Evolutionary conservation across 53 echinoderm and acorn worm species (phyloP).

Genomic region (Temnopleurus reevesii): DNA sequence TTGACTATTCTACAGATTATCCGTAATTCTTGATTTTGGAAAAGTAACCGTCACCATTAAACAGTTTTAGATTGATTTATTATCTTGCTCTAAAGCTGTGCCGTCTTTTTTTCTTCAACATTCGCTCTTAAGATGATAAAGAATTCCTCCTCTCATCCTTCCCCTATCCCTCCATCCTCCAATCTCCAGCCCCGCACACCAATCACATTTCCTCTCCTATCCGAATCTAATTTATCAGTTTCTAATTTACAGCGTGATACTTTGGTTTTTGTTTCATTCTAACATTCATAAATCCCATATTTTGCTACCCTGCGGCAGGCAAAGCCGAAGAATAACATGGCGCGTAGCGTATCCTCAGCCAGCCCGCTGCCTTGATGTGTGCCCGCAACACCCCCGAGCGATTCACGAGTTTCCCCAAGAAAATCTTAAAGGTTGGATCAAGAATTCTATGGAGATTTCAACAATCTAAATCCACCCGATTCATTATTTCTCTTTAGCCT

Average conservation of each 20-base stretch:
- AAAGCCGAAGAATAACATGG: conserved; percentile 50
- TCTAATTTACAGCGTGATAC: conserved; percentile 61
- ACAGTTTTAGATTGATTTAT: too few species aligned
- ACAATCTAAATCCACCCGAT: conserved; percentile 12
- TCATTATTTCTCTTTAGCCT: conserved; percentile 30
- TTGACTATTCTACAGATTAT: too few species aligned
- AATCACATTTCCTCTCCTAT: conserved; percentile 46
- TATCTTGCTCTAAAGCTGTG: too few species aligned
- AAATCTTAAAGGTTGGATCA: conserved; percentile 17
- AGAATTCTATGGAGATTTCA: conserved; percentile 5
- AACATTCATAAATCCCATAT: conserved; percentile 61
- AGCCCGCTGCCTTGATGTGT: conserved; percentile 39
- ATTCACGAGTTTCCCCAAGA: conserved; percentile 49
- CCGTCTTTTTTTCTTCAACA: too few species aligned
- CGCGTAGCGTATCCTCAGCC: neutral
- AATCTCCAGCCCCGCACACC: conserved; percentile 31
- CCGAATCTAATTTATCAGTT: conserved; percentile 61
- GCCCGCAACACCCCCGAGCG: conserved; percentile 38
- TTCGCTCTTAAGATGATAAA: too few species aligned
- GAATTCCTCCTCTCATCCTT: neutral
- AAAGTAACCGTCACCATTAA: too few species aligned
- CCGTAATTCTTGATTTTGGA: too few species aligned
- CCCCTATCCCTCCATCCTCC: neutral
- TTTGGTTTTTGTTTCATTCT: conserved; percentile 56
- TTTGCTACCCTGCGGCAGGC: conserved; percentile 46